Base-by-base conservation (phyloP, 2,888 invertebrate species). In the Pteria penguin region DNA sequence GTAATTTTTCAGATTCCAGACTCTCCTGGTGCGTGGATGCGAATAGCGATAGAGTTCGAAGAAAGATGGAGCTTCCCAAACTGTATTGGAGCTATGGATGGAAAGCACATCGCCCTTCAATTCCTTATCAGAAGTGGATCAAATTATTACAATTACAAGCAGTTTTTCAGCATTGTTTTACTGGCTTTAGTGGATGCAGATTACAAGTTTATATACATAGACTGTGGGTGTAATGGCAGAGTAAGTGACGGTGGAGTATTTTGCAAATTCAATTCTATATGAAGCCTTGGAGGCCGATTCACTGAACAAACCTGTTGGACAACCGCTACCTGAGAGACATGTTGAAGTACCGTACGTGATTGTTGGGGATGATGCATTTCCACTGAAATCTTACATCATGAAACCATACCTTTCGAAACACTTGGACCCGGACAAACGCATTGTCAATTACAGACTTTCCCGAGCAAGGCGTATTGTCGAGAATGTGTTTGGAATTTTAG, bases 171-270 rank as follows among this genome's bases (percentile, higher is more conserved):
- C 2, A 33, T 74, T 2, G 62, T 74, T 24, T 27, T 74, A 14
- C 27, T 75, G 52, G 71, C 70, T 26, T 22, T 66, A 18, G 72
- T 70, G 29, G 63, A 68, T 79, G 60, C 80, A 66, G 57, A 73
- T 33, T 76, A 73, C 45, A 72, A 68, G n/a, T 76, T 76, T 36
- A 62, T 62, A 24, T 78, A 70, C 14, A 52, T 75, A 22, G 58
- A 78, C 27, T 52, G 80, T 33, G 82, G 76, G 57, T 69, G 69
- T 32, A 72, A 75, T 67, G 74, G 74, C 24, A 60, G 72, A 27
- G 57, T 68, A 29, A 65, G 60, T 31, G 76, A 77, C 36, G 70
- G 70, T 18, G 74, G 58, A 26, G 55, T 74, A 24, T n/a, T 76
- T 74, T 70, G 70, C 58, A n/a, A 60, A 61, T 45, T 77, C 72